phyloP scores from a whole-genome alignment of 37 sponge, comb jelly and placozoan genomes.

The Mnemiopsis leidyi region DNA sequence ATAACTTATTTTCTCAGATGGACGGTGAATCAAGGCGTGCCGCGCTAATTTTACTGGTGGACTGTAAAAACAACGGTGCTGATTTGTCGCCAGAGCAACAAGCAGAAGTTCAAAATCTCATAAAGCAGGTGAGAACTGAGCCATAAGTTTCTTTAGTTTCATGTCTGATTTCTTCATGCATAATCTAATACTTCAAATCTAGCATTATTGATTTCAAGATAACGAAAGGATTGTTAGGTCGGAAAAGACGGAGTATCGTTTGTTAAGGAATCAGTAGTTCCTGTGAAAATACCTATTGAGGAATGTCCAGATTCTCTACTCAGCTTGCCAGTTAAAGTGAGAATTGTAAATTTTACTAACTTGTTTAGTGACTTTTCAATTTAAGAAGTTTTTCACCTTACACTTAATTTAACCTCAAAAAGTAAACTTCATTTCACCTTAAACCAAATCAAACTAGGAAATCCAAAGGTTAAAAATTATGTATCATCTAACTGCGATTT shows the following conservation, averaged over 20 bases:
- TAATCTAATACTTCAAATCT: too few species aligned
- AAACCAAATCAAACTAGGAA: too few species aligned
- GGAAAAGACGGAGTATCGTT: background rate
- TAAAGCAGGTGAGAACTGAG: background rate
- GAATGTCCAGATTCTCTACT: background rate
- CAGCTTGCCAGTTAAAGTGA: background rate
- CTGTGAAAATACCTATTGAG: background rate
- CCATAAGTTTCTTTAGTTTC: background rate
- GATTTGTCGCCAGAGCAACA: background rate
- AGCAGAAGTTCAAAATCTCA: background rate
- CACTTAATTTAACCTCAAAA: too few species aligned
- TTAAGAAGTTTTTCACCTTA: too few species aligned
- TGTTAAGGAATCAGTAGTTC: conserved; percentile 19
- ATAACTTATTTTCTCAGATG: background rate
- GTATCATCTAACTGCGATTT: too few species aligned
- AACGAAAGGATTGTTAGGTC: background rate
- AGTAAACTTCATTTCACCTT: too few species aligned
- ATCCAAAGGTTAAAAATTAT: too few species aligned
- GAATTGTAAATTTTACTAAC: too few species aligned
- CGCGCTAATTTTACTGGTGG: background rate
- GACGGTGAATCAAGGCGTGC: background rate
- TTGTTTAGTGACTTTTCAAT: too few species aligned
- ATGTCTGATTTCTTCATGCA: background rate
- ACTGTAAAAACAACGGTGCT: conserved; percentile 1
- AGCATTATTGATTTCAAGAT: too few species aligned